These are phyloP conservation scores for Pecten maximus DNA, from an alignment of 2,888 invertebrate genomes.

Conservation along the genomic window DNA sequence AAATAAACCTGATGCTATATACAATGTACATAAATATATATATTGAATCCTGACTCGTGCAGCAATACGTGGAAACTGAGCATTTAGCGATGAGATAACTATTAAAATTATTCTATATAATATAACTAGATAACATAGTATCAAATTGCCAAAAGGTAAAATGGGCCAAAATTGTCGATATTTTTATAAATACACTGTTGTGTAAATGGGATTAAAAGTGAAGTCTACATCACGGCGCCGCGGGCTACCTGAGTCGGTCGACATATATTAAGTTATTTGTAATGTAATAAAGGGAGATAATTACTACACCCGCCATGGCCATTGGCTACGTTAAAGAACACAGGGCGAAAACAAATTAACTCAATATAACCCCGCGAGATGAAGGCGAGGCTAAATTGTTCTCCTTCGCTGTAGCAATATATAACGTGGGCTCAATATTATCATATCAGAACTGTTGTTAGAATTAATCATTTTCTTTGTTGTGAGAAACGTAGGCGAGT, in stretches of 20 bases:
- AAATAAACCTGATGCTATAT: too few species aligned
- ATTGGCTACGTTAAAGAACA: neutral
- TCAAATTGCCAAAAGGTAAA: neutral
- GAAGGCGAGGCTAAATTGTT: neutral
- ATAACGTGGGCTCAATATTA: neutral
- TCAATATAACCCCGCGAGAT: slow-evolving; percentile 2
- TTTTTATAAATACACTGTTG: neutral
- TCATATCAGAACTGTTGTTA: neutral
- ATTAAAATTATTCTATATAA: neutral
- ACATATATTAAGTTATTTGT: slow-evolving; percentile 17
- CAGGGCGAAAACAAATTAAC: neutral
- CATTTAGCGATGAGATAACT: too few species aligned
- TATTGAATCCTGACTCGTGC: too few species aligned
- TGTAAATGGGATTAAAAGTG: neutral
- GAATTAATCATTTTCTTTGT: neutral
- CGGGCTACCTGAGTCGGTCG: neutral
- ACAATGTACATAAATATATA: too few species aligned
- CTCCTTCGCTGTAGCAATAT: neutral
- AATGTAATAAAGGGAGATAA: neutral
- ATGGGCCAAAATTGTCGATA: neutral
- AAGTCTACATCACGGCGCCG: neutral
- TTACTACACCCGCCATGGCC: neutral
- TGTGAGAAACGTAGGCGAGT: neutral
- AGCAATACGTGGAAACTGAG: too few species aligned
- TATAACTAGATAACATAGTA: neutral